These are phyloP conservation scores for Ptychodera flava DNA, from an alignment of 35 echinoderm and acorn worm species.

Conservation along the genomic window DNA sequence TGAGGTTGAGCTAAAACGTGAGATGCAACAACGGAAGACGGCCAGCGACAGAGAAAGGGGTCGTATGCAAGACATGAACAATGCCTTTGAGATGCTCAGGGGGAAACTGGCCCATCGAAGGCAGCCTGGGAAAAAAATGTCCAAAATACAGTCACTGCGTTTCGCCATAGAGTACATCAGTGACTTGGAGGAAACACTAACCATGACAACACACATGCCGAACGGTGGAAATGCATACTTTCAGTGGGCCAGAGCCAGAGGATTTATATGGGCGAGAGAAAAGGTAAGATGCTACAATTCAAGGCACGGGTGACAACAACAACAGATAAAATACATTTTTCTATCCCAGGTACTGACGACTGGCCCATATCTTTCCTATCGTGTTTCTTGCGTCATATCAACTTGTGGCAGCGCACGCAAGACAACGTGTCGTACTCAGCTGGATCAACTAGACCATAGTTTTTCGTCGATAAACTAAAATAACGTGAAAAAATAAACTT, in stretches of 20 bases:
- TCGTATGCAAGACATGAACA: conserved; percentile 98
- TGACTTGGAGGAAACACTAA: conserved; percentile 87
- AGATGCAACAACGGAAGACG: conserved; percentile 91
- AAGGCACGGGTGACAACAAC: no score
- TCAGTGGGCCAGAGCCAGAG: conserved; percentile 93
- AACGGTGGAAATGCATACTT: conserved; percentile 73
- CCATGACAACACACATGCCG: conserved; percentile 67
- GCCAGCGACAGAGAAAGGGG: conserved; percentile 90
- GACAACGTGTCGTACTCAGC: no score
- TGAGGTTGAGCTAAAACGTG: conserved; percentile 64
- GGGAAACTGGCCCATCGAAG: conserved; percentile 78
- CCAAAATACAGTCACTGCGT: conserved; percentile 88
- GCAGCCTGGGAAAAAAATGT: conserved; percentile 97
- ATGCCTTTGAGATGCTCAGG: conserved; percentile 85
- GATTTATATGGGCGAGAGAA: conserved; percentile 92
- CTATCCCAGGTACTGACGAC: no score
- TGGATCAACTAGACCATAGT: no score
- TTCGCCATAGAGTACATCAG: conserved; percentile 93
- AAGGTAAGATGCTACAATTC: conserved; percentile 85
- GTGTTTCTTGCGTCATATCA: no score
- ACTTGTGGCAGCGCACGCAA: no score
- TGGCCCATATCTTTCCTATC: no score
- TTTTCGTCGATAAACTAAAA: no score
- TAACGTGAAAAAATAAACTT: no score
- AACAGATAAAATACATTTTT: no score